A percentile compares a stretch with the other conserved stretches of the same genome.
Conservation (phyloP, 2,888 invertebrate species). For the Syrista parreyssii region DNA sequence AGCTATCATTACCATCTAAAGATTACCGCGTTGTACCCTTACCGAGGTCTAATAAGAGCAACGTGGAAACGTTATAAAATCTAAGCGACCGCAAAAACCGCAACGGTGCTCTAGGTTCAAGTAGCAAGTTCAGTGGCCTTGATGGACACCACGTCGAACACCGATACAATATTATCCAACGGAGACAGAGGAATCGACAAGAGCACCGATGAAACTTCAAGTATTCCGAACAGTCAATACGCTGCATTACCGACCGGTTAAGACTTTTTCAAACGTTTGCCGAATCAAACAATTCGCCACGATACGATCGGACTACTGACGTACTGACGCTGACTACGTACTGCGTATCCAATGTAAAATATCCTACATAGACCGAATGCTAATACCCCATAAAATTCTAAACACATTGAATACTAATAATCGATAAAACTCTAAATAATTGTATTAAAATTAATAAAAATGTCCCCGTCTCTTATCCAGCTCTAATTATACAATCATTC, state of each 20-base stretch:
- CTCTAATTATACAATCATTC: neutral
- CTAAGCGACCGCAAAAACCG: slow-evolving; percentile 53
- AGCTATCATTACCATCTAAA: slow-evolving; percentile 51
- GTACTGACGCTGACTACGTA: slow-evolving; percentile 44
- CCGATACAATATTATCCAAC: neutral
- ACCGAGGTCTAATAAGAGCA: slow-evolving; percentile 44
- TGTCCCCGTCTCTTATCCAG: neutral
- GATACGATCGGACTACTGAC: slow-evolving; percentile 35
- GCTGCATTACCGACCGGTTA: slow-evolving; percentile 35
- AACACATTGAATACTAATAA: neutral
- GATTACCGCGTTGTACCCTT: slow-evolving; percentile 30
- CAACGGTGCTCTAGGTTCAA: slow-evolving; percentile 44
- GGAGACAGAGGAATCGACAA: neutral
- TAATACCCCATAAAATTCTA: neutral
- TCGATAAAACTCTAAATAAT: neutral
- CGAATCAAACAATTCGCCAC: slow-evolving; percentile 7
- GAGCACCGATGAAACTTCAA: slow-evolving; percentile 38
- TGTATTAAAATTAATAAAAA: neutral
- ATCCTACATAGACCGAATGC: neutral
- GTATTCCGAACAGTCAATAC: slow-evolving; percentile 34
- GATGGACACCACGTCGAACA: slow-evolving; percentile 17
- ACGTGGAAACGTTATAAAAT: slow-evolving; percentile 52
- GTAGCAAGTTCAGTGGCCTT: slow-evolving; percentile 57
- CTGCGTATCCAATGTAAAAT: slow-evolving; percentile 1
- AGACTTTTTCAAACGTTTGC: slow-evolving; percentile 31